Percentiles rank a stretch among this genome's conserved stretches.
Conservation (phyloP, 2,113 vertebrate species). For the Dryoscopus gambensis region DNA sequence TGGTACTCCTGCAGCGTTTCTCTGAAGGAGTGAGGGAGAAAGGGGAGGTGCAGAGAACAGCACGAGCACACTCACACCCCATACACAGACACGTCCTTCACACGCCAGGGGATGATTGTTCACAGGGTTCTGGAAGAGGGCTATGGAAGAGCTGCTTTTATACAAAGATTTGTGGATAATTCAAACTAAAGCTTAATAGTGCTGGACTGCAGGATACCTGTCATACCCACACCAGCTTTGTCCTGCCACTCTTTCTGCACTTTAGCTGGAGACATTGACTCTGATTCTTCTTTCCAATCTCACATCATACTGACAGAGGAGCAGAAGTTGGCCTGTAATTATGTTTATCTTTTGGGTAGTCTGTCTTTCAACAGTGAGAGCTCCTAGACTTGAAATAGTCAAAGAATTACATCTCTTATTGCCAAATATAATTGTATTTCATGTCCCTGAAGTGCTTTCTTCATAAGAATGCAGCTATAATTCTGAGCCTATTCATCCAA, state of each 20-base stretch:
- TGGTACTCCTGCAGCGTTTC: not conserved
- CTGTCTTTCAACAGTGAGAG: not conserved
- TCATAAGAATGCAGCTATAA: not conserved
- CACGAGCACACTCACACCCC: fast-evolving
- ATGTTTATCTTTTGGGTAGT: not conserved
- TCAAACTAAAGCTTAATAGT: not conserved
- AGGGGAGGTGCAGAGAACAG: not conserved
- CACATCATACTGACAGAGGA: not conserved
- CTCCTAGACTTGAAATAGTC: not conserved
- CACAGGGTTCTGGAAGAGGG: not conserved
- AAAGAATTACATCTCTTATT: not conserved
- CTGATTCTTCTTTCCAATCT: not conserved
- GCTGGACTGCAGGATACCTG: not conserved
- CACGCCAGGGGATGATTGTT: not conserved
- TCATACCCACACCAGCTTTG: not conserved
- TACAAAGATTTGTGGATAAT: not conserved
- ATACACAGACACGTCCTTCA: not conserved
- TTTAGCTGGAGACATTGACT: not conserved
- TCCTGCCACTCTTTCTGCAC: not conserved
- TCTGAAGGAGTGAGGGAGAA: not conserved
- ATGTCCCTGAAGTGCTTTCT: not conserved
- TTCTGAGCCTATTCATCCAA: not conserved
- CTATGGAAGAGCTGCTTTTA: not conserved
- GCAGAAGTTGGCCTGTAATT: not conserved
- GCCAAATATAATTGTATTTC: not conserved